Evolutionary conservation across 2,797 vertebrate species (phyloP).

Genomic region (Aphelocoma californica): DNA sequence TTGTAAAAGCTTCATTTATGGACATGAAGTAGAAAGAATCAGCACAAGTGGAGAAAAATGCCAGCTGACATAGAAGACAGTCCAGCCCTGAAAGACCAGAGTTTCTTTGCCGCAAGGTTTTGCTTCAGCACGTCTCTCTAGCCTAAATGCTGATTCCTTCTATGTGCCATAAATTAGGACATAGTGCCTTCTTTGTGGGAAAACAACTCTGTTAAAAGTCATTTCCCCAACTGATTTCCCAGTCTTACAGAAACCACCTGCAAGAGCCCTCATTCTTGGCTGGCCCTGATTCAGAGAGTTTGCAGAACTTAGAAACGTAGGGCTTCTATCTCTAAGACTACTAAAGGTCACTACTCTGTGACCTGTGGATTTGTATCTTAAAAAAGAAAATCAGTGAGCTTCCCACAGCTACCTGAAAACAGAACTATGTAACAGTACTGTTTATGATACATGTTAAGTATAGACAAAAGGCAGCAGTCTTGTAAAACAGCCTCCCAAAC

Average conservation of each 20-base stretch:
- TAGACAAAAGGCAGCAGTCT: background rate
- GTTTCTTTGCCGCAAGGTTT: background rate
- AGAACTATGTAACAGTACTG: background rate
- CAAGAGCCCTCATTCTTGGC: background rate
- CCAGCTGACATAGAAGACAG: background rate
- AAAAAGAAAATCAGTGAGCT: background rate
- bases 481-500: background rate
- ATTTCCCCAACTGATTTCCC: fast-evolving
- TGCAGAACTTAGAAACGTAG: background rate
- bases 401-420: background rate
- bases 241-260: background rate
- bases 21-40: background rate
- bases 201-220: background rate
- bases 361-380: background rate
- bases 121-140: background rate
- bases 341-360: background rate
- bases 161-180: background rate
- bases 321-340: background rate
- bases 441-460: background rate
- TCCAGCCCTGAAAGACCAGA: background rate
- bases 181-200: background rate
- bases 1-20: background rate
- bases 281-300: background rate
- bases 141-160: background rate
- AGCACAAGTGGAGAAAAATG: background rate